Evolutionary conservation across 2,888 invertebrate genomes (phyloP).

Genomic region (Aleiodes testaceus): DNA sequence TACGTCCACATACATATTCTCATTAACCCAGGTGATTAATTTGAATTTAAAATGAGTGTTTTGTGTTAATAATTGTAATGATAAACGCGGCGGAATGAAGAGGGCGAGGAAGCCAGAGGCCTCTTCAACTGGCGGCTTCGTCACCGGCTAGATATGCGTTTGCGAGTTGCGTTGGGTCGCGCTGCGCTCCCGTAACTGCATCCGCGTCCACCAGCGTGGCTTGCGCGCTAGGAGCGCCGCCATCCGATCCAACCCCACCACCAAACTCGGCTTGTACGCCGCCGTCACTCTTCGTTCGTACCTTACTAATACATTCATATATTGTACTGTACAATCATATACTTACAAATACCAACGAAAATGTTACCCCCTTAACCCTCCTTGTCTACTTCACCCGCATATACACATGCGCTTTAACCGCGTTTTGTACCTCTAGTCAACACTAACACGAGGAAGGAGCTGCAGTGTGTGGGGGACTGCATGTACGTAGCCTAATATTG

Average conservation of each 20-base stretch:
- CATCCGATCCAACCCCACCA: conserved; percentile 61
- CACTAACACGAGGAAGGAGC: not conserved
- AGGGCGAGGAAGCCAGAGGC: conserved; percentile 46
- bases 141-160: conserved; percentile 64
- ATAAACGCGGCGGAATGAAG: conserved; percentile 45
- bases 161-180: conserved; percentile 70
- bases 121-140: conserved; percentile 50
- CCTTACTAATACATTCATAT: conserved; percentile 43
- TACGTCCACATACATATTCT: too few relatives aligned
- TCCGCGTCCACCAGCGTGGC: conserved; percentile 70
- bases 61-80: not conserved
- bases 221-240: conserved; percentile 71
- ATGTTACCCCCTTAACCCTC: conserved; percentile 26
- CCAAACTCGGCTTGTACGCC: conserved; percentile 41
- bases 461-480: not conserved
- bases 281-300: conserved; percentile 51
- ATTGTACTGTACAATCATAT: conserved; percentile 40
- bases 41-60: not conserved
- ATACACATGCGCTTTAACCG: conserved; percentile 31
- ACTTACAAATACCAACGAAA: conserved; percentile 32
- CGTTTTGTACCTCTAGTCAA: conserved; percentile 9
- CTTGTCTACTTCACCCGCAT: conserved; percentile 37
- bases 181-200: conserved; percentile 74
- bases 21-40: not conserved
- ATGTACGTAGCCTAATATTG: too few relatives aligned